A percentile compares a stretch with the other conserved stretches of the same genome.
phyloP scores from a whole-genome alignment of 2,797 vertebrate species.

The Percopsis omiscomaycus region DNA sequence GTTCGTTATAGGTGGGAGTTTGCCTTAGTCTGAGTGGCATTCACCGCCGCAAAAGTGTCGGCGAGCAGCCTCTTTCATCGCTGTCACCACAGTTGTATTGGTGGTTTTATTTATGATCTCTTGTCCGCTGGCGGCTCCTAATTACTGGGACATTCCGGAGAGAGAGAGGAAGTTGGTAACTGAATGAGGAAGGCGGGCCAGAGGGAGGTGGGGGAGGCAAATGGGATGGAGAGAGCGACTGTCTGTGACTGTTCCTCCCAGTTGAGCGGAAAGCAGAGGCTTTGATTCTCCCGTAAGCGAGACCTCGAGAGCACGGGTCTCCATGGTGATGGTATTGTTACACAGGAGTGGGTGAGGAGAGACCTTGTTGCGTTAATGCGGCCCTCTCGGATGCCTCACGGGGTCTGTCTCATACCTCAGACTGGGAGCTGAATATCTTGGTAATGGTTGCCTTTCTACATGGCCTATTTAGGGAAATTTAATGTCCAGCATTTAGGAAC shows the following conservation, averaged over 20 bases:
- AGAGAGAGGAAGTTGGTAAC: conserved; percentile 56
- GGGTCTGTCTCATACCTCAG: conserved; percentile 21
- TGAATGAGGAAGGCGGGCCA: conserved; percentile 16
- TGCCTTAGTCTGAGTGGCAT: conserved; percentile 8
- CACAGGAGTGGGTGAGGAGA: conserved; percentile 26
- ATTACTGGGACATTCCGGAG: conserved; percentile 68
- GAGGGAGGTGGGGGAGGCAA: conserved; percentile 14
- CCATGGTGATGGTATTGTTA: conserved; percentile 55
- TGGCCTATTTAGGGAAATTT: too few species aligned
- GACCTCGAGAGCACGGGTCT: conserved; percentile 48
- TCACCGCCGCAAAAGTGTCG: conserved; percentile 30
- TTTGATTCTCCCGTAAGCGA: conserved; percentile 53
- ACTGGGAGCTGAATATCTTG: conserved; percentile 20
- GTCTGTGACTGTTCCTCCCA: conserved; percentile 52
- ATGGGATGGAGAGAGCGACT: conserved; percentile 40
- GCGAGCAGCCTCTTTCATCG: conserved; percentile 32
- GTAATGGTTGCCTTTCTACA: conserved; percentile 18
- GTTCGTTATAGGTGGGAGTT: too few species aligned
- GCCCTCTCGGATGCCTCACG: conserved; percentile 41
- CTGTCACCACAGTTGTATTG: too few species aligned
- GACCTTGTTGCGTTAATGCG: conserved; percentile 40
- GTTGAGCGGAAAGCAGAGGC: conserved; percentile 41
- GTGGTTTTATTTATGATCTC: neutral
- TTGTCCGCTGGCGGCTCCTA: conserved; percentile 58
- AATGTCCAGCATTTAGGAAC: neutral